Base-by-base conservation (phyloP, 2,113 vertebrate species). In the Heteronetta atricapilla region DNA sequence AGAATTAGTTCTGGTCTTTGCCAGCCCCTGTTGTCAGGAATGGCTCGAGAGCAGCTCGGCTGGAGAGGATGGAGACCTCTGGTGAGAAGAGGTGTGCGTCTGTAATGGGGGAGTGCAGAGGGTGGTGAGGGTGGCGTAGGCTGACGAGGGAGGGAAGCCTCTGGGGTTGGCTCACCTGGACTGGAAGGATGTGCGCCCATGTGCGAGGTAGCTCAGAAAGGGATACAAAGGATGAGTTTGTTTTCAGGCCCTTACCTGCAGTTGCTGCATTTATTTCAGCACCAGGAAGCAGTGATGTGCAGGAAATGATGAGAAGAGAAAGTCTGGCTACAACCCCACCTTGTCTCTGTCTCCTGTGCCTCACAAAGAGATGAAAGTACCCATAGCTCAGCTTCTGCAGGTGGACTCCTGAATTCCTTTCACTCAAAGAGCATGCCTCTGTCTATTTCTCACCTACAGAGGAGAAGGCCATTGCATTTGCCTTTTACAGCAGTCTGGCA, bases 231-330 rank as follows among this genome's bases (percentile, higher is more conserved):
- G n/a, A 78, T 25, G 6, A 26, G 20, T 7, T 25, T 42, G 21
- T 42, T 59, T 72, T 70, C 21, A 34, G 74, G 31, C 36, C 34
- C 31, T 62, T 22, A 6, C 0, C 10, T 66, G 3, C 36, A 67
- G 21, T 3, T 50, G 18, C 34, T 42, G 4, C 1, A 0, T 6
- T 70, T 55, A 29, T 40, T 3, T 33, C 44, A 48, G 90, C 74
- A 23, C 17, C 59, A 14, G 28, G 33, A 3, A 89, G 72, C 33
- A 9, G 19, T 5, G 11, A 26, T 10, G 3, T 7, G 9, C 3
- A 9, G n/a, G 38, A 75, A 42, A 7, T 0, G 8, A 42, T 2
- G 59, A 29, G 59, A 3, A 7, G 19, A 60, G 38, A 11, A 3
- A 0, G 5, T 11, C 33, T 17, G 44, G 58, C 33, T 79, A 42